Percentiles rank a stretch among this genome's conserved stretches.
Conservation (phyloP, 2,888 invertebrate species). For the Cremastobaeus sp. region DNA sequence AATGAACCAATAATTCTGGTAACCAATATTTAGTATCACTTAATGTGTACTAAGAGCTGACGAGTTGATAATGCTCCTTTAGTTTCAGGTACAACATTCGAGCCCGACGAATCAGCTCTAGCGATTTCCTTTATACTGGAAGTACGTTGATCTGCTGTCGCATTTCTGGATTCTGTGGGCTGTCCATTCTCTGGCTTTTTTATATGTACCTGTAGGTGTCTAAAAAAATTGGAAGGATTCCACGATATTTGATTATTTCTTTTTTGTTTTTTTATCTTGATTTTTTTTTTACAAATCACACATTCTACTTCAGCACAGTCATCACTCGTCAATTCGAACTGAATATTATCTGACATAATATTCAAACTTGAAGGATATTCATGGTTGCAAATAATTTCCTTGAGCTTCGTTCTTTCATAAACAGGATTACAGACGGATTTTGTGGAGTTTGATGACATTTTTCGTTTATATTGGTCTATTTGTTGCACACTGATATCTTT, state of each 20-base stretch:
- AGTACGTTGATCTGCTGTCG: not conserved
- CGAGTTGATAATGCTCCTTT: too few species aligned
- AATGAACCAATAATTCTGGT: too few species aligned
- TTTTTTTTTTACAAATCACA: not conserved
- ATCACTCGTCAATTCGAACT: not conserved
- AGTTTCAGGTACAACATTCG: too few species aligned
- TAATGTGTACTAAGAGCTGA: too few species aligned
- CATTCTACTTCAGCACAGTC: not conserved
- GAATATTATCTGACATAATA: not conserved
- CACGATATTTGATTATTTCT: not conserved
- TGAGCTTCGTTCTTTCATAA: not conserved
- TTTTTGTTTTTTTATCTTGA: not conserved
- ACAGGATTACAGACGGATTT: not conserved
- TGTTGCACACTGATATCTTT: not conserved
- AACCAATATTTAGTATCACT: too few species aligned
- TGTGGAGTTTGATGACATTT: not conserved
- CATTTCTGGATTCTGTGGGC: not conserved
- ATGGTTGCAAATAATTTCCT: not conserved
- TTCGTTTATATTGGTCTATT: not conserved
- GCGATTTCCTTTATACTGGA: too few species aligned
- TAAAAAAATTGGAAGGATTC: constrained; percentile 4
- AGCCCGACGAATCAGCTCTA: too few species aligned
- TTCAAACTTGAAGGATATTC: not conserved
- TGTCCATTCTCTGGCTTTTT: not conserved
- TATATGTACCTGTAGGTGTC: not conserved